phyloP scores from a whole-genome alignment of 2,113 vertebrate genomes.

The Phaetusa simplex region DNA sequence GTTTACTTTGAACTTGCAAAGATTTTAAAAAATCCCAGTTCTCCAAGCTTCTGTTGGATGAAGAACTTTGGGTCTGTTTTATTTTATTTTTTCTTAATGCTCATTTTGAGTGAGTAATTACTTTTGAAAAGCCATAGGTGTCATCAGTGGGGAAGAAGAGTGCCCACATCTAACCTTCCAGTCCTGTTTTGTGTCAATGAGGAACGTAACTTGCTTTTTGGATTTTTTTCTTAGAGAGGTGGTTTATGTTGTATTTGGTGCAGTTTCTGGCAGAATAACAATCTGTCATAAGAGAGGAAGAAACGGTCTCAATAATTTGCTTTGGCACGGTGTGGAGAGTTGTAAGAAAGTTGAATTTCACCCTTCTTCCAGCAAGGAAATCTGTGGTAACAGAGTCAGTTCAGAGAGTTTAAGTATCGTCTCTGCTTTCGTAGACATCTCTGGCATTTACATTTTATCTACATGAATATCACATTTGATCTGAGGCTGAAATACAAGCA shows the following conservation, averaged over 20 bases:
- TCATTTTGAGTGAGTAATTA: background rate
- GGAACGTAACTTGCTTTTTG: background rate
- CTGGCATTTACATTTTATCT: background rate
- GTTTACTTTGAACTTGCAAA: conserved; percentile 64
- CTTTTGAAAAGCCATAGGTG: background rate
- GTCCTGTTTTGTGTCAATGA: background rate
- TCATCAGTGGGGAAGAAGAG: background rate
- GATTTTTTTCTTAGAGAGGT: background rate
- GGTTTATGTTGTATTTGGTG: background rate
- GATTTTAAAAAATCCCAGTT: conserved; percentile 58
- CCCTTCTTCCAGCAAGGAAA: background rate
- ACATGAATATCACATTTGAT: background rate
- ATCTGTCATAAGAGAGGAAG: background rate
- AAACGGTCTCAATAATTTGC: background rate
- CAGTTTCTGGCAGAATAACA: conserved; percentile 1
- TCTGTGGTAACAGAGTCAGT: background rate
- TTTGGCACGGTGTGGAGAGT: background rate
- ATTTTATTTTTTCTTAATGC: conserved; percentile 46
- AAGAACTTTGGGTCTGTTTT: conserved; percentile 1
- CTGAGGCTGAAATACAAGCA: background rate
- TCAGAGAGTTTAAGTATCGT: background rate
- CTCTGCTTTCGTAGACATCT: background rate
- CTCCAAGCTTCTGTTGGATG: background rate
- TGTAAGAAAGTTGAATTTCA: conserved; percentile 28
- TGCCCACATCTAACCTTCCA: background rate